Evolutionary conservation across 2,113 vertebrate species (phyloP), one percentile per base, ranked within the genome.

Genomic region (Tringa solitaria): DNA sequence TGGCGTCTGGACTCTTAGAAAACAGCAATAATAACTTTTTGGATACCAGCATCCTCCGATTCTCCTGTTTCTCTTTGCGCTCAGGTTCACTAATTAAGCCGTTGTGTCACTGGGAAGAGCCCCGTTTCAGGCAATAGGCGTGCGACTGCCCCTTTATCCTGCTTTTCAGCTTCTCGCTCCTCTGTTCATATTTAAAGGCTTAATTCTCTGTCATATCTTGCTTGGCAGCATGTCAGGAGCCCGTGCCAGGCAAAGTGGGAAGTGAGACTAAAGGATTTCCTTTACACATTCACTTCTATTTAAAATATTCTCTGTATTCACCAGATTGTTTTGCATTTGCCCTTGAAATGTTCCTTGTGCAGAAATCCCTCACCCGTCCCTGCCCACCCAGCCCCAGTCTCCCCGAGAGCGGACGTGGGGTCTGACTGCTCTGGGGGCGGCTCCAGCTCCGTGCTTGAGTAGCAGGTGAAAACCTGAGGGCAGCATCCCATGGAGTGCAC

Each of bases 261-360:
- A 95, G 79, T 69, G 76, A 92, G 85, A 88, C 88, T 59, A 6
- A 86, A 95, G 95, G 93, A 93, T 97, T 95, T 86, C 93, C 93
- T 93, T 81, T 69, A 27, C 53, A 61, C 73, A 5, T 64, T 68
- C 46, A 10, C 72, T 87, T 67, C 56, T 20, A 16, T 69, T 84
- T 73, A 35, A 94, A 41, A 92, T 88, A 61, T 37, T 41, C 88
- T 80, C 4, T 0, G 33, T 32, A 3, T 39, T 88, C 67, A 81
- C 68, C 78, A 63, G 87, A 50, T 64, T 63, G 61, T 35, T 89
- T 89, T 91, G 64, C 2, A 0, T 95, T 77, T 85, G 75, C 65
- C 75, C 82, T 93, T 94, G 82, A 73, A 92, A 88, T 8, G 32
- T 6, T 81, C 53, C 72, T 45, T 4, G 53, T 30, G 86, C 89